Base-by-base conservation (phyloP, 2,113 vertebrate species). In the Rhadina sibilatrix region DNA sequence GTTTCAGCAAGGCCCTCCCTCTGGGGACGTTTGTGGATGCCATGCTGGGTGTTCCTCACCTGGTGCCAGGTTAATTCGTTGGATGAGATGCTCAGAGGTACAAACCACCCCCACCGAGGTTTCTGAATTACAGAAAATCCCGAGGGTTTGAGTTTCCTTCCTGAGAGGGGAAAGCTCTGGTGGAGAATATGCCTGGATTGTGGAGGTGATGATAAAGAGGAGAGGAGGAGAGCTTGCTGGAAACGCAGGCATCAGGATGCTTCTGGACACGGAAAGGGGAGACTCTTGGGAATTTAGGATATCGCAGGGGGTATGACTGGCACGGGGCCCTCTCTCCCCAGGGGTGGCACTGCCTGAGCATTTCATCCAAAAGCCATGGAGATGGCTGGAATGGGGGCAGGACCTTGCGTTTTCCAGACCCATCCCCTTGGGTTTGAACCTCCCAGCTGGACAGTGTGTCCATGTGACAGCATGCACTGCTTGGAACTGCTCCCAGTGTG, bases 81-180 rank as follows among this genome's bases (percentile, higher is more conserved):
- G 75, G 28, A 19, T 61, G 53, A 28, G 46, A 23, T 81, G 46
- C 56, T 80, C 11, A 4, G 38, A 69, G 72, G 28, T 35, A 35
- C 50, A 59, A 70, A 42, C 9, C 2, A 11, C 15, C n/a, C 0
- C 2, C 25, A 19, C 42, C 0, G 1, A 37, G 37, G 28, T 64
- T 82, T 38, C 37, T 69, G 70, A 60, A n/a, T 40, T 24, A 2
- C 0, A 4, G 59, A 68, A 72, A 52, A 68, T 80, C 15, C 35
- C 1, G 0, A 15, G 22, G 46, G 46, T 75, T 44, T 71, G 64
- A 44, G 37, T 31, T 63, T 53, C 25, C 10, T 25, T n/a, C 23
- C 27, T 10, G 21, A 27, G 33, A 66, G 25, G 42, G 49, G 40
- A 35, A 5, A 6, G 31, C 24, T 50, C 33, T 54, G 40, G 18